Evolutionary conservation across 2,113 vertebrate genomes (phyloP), one percentile per base, ranked within the genome.

Genomic region (Xiphorhynchus elegans): DNA sequence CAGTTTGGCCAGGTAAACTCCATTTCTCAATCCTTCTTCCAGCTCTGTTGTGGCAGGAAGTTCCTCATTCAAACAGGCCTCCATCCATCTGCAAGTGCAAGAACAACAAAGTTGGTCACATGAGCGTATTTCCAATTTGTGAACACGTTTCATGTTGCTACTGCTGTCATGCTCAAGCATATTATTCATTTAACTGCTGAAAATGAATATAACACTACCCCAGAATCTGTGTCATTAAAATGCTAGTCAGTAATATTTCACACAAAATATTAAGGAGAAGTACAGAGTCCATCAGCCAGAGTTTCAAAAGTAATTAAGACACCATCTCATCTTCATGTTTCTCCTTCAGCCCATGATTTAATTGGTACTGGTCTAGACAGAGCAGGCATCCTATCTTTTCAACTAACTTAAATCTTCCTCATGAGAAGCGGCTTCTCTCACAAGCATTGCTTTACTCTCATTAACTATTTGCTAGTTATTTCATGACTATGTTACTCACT

Each of bases 1-100:
- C 25, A 99, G 98, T 90, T 99, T 99, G 96, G 99, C 99, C 68
- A 99, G 97, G 81, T 99, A 99, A 52, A 99, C 99, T 7, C 99
- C 99, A 11, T 99, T 99, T 69, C 99, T 98, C 53, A 99, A 95
- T 7, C 99, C 99, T 94, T 99, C 99, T 95, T 99, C 99, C 75
- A 99, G 98, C 89, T 99, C 99, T 2, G 99, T 99, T 50, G 99
- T 99, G 44, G 99, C 98, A 8, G 99, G 99, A 63, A 99, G 88
- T 39, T 99, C 99, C 94, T 99, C 99, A 40, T 98, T 98, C 26
- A 99, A 98, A 94, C 99, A 99, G 1, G 99, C 99, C 95, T 99
- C 99, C 98, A 99, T 99, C 99, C 99, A 99, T 56, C 99, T 99
- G 97, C 6, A 94, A 68, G 63, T 17, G 13, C 46, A 89, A 63